Base-by-base conservation (phyloP, 1,140 invertebrate species). In the Drosophila ambigua region DNA sequence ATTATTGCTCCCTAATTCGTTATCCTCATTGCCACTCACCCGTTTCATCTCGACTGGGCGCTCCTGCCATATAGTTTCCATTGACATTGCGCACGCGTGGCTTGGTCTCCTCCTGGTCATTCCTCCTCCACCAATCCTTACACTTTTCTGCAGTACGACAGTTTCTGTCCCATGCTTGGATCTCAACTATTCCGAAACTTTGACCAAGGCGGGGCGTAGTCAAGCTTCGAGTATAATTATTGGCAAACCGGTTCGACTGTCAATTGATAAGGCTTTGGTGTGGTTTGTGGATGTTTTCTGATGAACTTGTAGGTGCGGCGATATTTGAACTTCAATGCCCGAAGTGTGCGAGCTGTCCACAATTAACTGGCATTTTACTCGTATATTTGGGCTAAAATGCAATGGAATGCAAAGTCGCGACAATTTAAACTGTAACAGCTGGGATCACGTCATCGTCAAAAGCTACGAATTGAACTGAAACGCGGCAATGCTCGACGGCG, bases 361-460 rank as follows among this genome's bases (percentile, higher is more conserved):
- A 57, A 68, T 69, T 68, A 69, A 31, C 44, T 69, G 43, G 23
- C 44, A 31, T 49, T 16, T 28, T 44, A 28, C 26, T 1, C 26
- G 26, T 39, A 69, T 58, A 49, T 67, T 71, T 50, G 52, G 45
- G 45, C 8, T 41, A 65, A 66, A 41, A 44, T 23, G 9, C 63
- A 24, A 5, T 39, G 44, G 51, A 49, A 69, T 69, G 66, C 67
- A 24, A 71, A 69, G 50, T 44, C 13, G 44, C 35, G 65, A 39
- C 15, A 41, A 43, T 46, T 69, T 59, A 9, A 69, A 71, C 26
- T 71, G 45, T 71, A 71, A 58, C 67, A 71, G 52, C 52, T 58
- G 65, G 8, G 66, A 68, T 68, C 52, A 58, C 66, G 66, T 69
- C 66, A 69, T 69, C 66, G 16, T 16, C 39, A 57, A 65, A 45